Evolutionary conservation across 2,113 vertebrate species (phyloP).

Genomic region (Cheilinus undulatus): DNA sequence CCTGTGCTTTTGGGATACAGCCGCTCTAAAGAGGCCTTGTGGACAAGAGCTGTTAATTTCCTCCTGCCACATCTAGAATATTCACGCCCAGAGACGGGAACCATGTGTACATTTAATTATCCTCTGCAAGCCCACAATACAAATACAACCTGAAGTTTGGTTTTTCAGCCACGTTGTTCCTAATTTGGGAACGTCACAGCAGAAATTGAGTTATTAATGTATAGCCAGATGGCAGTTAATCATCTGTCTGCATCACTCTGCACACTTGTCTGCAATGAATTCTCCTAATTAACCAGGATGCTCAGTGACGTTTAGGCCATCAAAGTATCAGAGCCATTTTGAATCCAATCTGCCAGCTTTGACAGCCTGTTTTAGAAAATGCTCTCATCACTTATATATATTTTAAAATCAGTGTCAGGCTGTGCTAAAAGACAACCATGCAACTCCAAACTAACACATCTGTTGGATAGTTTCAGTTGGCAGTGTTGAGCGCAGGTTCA

Average conservation of each 20-base stretch:
- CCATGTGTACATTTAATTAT: conserved; percentile 32
- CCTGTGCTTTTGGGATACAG: conserved; percentile 54
- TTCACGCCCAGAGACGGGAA: conserved; percentile 7
- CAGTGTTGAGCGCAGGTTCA: neutral
- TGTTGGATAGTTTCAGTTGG: neutral
- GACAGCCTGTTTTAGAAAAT: conserved; percentile 26
- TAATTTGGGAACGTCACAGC: neutral
- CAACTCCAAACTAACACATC: neutral
- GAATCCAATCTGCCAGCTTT: conserved; percentile 29
- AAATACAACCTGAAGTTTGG: conserved; percentile 22
- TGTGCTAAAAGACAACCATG: neutral
- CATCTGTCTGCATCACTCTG: conserved; percentile 41
- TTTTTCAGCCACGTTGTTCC: conserved; percentile 5
- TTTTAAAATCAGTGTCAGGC: neutral
- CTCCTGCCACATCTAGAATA: conserved; percentile 46
- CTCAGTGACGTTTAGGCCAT: conserved; percentile 15
- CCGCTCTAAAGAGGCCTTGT: conserved; percentile 77
- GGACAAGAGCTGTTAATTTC: conserved; percentile 81
- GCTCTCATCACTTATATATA: neutral
- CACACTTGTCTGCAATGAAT: conserved; percentile 36
- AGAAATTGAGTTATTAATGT: conserved; percentile 39
- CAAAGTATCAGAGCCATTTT: conserved; percentile 20
- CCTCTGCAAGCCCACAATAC: conserved; percentile 9
- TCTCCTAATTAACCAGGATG: conserved; percentile 48
- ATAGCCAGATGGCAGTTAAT: conserved; percentile 64